Conservation (phyloP, 2,797 vertebrate species). For the Acrossocheilus wenchowensis region DNA sequence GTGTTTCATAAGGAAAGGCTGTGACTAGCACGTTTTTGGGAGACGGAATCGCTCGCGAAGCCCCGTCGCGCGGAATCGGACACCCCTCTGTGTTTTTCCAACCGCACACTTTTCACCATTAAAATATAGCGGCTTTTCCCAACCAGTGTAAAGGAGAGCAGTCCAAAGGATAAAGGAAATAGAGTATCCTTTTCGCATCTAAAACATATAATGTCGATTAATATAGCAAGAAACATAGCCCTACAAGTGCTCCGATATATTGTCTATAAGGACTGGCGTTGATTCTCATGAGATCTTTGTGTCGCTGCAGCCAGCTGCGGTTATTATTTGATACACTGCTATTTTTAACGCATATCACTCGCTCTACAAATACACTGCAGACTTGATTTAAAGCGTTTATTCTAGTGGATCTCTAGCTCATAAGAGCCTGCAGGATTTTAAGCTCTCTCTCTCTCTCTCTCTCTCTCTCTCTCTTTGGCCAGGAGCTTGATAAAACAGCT, state of each 20-base stretch:
- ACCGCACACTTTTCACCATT: constrained; percentile 25
- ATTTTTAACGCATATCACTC: constrained; percentile 44
- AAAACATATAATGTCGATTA: constrained; percentile 22
- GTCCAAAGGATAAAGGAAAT: constrained; percentile 12
- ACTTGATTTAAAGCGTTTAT: constrained; percentile 17
- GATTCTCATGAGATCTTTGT: constrained; percentile 10
- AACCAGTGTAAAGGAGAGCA: constrained; percentile 4
- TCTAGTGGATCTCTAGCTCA: constrained; percentile 36
- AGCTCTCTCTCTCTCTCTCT: constrained; percentile 13
- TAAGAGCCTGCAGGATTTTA: constrained; percentile 42
- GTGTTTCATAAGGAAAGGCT: constrained; percentile 2
- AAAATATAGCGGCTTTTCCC: constrained; percentile 42
- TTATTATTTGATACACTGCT: constrained; percentile 48
- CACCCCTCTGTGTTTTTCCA: constrained; percentile 36
- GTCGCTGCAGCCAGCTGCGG: constrained; percentile 30
- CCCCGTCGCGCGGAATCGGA: constrained; percentile 31
- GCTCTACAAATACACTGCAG: constrained; percentile 2
- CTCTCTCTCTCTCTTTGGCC: constrained; percentile 26
- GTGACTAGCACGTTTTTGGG: neutral
- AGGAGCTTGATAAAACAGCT: constrained; percentile 59
- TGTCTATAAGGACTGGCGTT: neutral
- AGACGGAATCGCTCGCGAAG: neutral
- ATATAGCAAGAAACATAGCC: neutral
- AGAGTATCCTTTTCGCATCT: constrained; percentile 38
- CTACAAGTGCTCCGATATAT: constrained; percentile 12